Percentiles rank a stretch among this genome's conserved stretches.
Conservation (phyloP, 2,113 vertebrate genomes). For the Tringa solitaria region DNA sequence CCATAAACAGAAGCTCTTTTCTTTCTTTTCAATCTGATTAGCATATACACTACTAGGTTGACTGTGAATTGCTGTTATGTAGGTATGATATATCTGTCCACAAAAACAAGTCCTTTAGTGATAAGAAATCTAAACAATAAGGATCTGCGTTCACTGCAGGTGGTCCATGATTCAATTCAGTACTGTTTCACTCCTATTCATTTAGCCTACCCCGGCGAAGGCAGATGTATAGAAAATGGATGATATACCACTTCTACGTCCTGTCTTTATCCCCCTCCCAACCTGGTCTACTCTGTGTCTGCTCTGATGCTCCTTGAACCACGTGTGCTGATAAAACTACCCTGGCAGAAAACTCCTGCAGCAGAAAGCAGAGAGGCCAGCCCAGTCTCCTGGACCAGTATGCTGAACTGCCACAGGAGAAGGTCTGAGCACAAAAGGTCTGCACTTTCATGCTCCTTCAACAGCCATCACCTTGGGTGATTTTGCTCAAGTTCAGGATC, state of each 20-base stretch:
- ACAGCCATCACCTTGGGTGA: neutral
- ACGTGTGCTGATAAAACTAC: neutral
- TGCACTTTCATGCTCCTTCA: neutral
- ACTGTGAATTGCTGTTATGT: neutral
- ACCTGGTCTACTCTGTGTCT: neutral
- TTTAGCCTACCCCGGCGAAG: fast-evolving
- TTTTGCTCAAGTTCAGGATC: neutral
- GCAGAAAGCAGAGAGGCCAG: neutral
- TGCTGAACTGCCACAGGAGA: neutral
- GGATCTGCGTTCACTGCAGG: neutral
- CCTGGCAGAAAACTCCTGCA: neutral
- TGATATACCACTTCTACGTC: neutral
- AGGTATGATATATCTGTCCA: neutral
- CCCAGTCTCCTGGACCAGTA: neutral
- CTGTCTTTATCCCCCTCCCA: neutral
- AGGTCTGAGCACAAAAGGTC: neutral
- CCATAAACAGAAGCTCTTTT: neutral
- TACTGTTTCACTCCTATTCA: neutral
- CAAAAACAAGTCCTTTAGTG: neutral
- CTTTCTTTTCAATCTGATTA: neutral
- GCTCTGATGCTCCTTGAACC: neutral
- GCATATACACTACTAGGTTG: neutral
- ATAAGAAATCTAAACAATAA: neutral
- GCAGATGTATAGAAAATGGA: neutral
- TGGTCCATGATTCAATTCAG: neutral